Conservation (phyloP, 1,140 invertebrate genomes). For the Calosoma granatense region DNA sequence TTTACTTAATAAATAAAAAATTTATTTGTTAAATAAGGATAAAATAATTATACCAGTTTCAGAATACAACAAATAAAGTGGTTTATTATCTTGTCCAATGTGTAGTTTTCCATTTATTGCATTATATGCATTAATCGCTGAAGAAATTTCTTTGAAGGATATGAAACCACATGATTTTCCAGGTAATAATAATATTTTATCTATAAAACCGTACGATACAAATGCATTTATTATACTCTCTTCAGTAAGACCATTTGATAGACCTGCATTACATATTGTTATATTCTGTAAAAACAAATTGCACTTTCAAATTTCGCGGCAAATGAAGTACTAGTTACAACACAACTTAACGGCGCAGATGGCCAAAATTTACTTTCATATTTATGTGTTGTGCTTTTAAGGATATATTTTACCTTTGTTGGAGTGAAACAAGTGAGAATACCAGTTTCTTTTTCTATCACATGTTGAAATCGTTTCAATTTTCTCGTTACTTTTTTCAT, state of each 20-base stretch:
- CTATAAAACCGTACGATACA: constrained; percentile 37
- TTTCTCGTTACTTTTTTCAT: constrained; percentile 31
- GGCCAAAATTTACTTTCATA: constrained; percentile 12
- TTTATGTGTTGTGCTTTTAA: too few relatives aligned
- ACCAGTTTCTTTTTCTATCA: constrained; percentile 36
- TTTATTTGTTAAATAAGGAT: constrained; percentile 7
- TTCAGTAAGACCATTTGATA: constrained; percentile 57
- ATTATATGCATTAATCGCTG: constrained; percentile 41
- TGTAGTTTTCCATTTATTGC: constrained; percentile 42
- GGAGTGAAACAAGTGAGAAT: constrained; percentile 31
- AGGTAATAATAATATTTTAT: constrained; percentile 52
- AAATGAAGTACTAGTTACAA: constrained; percentile 2
- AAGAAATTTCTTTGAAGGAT: constrained; percentile 37
- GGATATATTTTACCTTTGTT: constrained; percentile 35
- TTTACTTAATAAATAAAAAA: neutral
- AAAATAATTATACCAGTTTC: constrained; percentile 37
- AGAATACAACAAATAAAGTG: constrained; percentile 55
- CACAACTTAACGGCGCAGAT: constrained; percentile 11
- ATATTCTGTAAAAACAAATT: constrained; percentile 28
- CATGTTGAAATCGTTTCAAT: constrained; percentile 36
- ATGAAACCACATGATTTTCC: constrained; percentile 70
- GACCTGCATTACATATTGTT: constrained; percentile 62
- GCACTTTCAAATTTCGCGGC: constrained; percentile 10
- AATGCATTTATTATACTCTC: constrained; percentile 47
- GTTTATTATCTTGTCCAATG: constrained; percentile 41